phyloP scores from a whole-genome alignment of 2,113 vertebrate species.

The Symphodus melops region DNA sequence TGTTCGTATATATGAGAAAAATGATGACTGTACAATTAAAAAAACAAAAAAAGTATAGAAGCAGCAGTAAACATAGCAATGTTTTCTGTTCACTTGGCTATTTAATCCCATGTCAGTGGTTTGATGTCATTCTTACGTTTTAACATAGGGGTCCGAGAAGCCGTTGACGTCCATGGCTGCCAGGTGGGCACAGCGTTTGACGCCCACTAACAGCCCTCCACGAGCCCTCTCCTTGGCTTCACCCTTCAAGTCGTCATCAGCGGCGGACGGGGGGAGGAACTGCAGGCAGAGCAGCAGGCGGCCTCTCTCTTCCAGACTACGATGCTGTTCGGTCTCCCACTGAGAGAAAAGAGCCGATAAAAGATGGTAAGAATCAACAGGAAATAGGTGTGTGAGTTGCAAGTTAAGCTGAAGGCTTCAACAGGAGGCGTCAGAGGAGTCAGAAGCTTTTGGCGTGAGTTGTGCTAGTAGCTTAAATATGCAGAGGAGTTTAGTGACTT shows the following conservation, averaged over 20 bases:
- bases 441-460: too few relatives aligned
- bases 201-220: slow-evolving; percentile 88
- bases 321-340: slow-evolving; percentile 88
- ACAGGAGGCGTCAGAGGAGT: not conserved
- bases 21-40: not conserved
- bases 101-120: not conserved
- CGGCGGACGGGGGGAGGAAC: slow-evolving; percentile 74
- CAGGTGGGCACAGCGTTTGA: slow-evolving; percentile 89
- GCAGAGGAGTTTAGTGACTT: too few relatives aligned
- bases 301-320: slow-evolving; percentile 88
- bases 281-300: slow-evolving; percentile 88
- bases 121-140: slow-evolving; percentile 84
- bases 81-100: not conserved
- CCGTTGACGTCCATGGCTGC: slow-evolving; percentile 94
- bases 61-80: not conserved
- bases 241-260: slow-evolving; percentile 63
- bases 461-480: too few relatives aligned
- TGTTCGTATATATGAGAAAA: not conserved
- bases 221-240: slow-evolving; percentile 85
- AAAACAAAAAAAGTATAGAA: not conserved
- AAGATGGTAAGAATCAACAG: not conserved
- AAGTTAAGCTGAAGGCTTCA: not conserved
- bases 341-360: slow-evolving; percentile 42
- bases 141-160: slow-evolving; percentile 92
- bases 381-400: not conserved